Percentiles rank a stretch among this genome's conserved stretches.
Conservation (phyloP, 2,113 vertebrate genomes). For the Forbesichthys agassizii region DNA sequence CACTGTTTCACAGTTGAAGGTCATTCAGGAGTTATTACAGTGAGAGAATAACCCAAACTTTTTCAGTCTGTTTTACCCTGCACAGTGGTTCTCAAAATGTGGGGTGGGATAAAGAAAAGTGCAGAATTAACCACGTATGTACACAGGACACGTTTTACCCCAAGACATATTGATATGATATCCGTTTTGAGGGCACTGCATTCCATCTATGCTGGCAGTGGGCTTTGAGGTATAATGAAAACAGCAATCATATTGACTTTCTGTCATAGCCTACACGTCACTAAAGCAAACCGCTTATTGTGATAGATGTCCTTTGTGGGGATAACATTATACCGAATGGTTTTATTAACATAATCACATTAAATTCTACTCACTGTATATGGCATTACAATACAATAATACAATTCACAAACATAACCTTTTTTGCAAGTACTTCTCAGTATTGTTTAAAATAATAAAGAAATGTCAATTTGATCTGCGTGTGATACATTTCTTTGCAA, state of each 20-base stretch:
- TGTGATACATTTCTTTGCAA: conserved; percentile 32
- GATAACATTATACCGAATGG: conserved; percentile 13
- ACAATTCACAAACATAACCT: too few relatives aligned
- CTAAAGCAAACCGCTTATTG: conserved; percentile 5
- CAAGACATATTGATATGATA: too few relatives aligned
- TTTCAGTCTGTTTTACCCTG: conserved; percentile 20
- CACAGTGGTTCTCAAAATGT: conserved; percentile 1
- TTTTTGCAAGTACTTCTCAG: too few relatives aligned
- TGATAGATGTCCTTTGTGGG: conserved; percentile 20
- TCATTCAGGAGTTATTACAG: conserved; percentile 49
- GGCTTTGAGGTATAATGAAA: not conserved
- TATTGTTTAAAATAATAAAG: too few relatives aligned
- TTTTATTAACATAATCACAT: conserved; percentile 1
- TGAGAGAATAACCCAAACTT: conserved; percentile 18
- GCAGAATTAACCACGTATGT: too few relatives aligned
- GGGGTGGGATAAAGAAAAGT: not conserved
- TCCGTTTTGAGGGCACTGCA: not conserved
- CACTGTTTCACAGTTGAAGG: conserved; percentile 50
- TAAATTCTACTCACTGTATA: conserved; percentile 5
- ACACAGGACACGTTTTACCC: too few relatives aligned
- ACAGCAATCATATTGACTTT: conserved; percentile 24
- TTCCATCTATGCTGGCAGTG: conserved; percentile 5
- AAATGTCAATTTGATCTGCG: too few relatives aligned
- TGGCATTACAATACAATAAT: not conserved
- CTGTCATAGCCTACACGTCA: conserved; percentile 20